These are phyloP conservation scores for Neodiprion virginianus DNA, from an alignment of 1,140 invertebrate species.

Conservation along the genomic window DNA sequence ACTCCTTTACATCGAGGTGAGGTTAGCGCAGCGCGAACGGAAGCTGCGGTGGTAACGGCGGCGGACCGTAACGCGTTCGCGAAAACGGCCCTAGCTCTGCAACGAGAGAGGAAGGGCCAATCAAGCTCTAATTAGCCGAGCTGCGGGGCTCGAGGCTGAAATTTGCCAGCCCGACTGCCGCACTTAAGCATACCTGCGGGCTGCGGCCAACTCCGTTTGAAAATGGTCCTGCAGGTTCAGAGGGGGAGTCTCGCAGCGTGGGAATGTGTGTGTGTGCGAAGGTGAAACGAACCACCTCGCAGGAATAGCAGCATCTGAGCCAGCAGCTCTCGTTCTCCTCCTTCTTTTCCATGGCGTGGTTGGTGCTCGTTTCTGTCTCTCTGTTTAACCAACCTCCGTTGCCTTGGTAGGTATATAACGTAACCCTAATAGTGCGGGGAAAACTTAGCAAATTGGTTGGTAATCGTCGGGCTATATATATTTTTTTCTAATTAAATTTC, in stretches of 20 bases:
- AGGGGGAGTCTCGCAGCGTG: no score
- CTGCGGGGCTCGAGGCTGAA: slow-evolving; percentile 6
- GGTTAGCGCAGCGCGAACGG: slow-evolving; percentile 11
- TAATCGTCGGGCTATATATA: not conserved
- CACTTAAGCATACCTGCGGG: slow-evolving; percentile 6
- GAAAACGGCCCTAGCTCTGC: not conserved
- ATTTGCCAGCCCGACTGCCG: not conserved
- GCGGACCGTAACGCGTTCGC: not conserved
- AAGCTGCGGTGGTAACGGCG: not conserved
- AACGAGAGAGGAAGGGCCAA: slow-evolving; percentile 38
- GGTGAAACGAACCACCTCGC: no score
- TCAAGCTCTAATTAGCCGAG: slow-evolving; percentile 53
- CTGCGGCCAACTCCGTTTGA: not conserved
- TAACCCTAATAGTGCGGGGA: not conserved
- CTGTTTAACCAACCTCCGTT: no score
- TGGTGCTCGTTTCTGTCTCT: no score
- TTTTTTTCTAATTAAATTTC: not conserved
- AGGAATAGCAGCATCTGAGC: no score
- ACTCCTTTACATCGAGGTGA: not conserved
- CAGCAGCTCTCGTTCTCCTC: no score
- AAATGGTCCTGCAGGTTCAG: no score
- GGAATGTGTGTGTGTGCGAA: no score
- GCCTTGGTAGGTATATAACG: no score
- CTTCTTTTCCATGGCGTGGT: no score
- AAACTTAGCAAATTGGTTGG: slow-evolving; percentile 4